These are phyloP conservation scores for Pollachius pollachius DNA, from an alignment of 2,113 vertebrate species.

Conservation along the genomic window DNA sequence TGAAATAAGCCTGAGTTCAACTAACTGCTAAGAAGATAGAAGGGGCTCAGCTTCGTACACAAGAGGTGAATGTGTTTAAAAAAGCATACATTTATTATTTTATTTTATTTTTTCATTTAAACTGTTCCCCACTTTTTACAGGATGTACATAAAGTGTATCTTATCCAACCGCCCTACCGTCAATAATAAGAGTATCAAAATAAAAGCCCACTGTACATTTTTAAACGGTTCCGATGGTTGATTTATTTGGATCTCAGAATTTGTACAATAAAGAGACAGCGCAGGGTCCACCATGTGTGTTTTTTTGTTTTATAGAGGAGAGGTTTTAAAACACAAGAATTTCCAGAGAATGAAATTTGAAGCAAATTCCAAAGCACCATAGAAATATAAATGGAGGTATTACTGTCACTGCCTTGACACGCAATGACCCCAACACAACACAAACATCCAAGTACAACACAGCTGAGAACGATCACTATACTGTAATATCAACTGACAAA, in stretches of 20 bases:
- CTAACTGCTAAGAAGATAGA: too few relatives aligned
- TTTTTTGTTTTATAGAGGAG: conserved; percentile 34
- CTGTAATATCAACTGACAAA: not conserved
- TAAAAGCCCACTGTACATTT: conserved; percentile 69
- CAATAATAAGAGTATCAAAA: conserved; percentile 63
- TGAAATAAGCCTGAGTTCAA: too few relatives aligned
- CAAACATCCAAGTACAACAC: not conserved
- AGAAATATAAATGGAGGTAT: conserved; percentile 5
- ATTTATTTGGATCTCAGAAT: conserved; percentile 4
- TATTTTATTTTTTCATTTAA: conserved; percentile 22
- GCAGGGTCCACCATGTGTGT: not conserved
- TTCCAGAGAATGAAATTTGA: conserved; percentile 3
- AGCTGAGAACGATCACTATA: not conserved
- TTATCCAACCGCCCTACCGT: conserved; percentile 61
- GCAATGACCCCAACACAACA: conserved; percentile 13
- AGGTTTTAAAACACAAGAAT: conserved; percentile 27
- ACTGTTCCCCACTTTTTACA: conserved; percentile 57
- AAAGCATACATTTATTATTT: conserved; percentile 42
- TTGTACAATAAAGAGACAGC: conserved; percentile 6
- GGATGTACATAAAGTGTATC: conserved; percentile 70
- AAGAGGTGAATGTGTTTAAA: conserved; percentile 54
- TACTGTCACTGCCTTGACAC: conserved; percentile 8
- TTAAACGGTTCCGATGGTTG: conserved; percentile 42
- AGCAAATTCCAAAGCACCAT: conserved; percentile 24
- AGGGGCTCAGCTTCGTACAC: conserved; percentile 30